Conservation (phyloP, 2,113 vertebrate species). For the Ariopsis seemanni region DNA sequence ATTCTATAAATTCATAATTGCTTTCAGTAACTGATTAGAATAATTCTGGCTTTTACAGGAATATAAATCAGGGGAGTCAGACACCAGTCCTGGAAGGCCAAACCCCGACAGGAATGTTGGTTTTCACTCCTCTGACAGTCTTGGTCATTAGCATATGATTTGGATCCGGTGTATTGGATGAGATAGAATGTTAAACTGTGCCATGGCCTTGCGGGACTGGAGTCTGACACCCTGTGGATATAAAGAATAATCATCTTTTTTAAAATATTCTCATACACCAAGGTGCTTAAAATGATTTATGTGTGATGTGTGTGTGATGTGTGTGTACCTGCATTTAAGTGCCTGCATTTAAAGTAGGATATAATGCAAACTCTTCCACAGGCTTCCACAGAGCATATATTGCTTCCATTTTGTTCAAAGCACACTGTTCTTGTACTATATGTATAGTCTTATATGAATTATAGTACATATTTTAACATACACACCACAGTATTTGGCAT, state of each 20-base stretch:
- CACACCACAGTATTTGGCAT: not conserved
- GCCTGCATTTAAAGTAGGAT: not conserved
- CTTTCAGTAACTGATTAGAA: not conserved
- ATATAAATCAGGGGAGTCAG: not conserved
- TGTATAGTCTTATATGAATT: not conserved
- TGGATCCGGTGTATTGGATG: not conserved
- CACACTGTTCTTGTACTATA: not conserved
- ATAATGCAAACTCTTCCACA: no score
- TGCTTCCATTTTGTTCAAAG: not conserved
- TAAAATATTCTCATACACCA: not conserved
- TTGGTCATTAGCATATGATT: constrained; percentile 7
- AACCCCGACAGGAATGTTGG: not conserved
- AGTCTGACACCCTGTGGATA: not conserved
- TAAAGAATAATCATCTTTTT: constrained; percentile 4
- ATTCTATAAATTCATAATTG: not conserved
- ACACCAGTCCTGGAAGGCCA: not conserved
- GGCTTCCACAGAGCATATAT: not conserved
- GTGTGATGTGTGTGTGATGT: not conserved
- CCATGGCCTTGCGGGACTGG: not conserved
- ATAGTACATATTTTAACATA: not conserved
- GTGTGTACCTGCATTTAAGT: no score
- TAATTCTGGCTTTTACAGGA: not conserved
- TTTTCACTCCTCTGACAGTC: not conserved
- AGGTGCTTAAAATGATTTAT: not conserved
- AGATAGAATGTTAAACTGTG: not conserved